phyloP scores from a whole-genome alignment of 2,888 invertebrate species.

The Seira sanloemensis region DNA sequence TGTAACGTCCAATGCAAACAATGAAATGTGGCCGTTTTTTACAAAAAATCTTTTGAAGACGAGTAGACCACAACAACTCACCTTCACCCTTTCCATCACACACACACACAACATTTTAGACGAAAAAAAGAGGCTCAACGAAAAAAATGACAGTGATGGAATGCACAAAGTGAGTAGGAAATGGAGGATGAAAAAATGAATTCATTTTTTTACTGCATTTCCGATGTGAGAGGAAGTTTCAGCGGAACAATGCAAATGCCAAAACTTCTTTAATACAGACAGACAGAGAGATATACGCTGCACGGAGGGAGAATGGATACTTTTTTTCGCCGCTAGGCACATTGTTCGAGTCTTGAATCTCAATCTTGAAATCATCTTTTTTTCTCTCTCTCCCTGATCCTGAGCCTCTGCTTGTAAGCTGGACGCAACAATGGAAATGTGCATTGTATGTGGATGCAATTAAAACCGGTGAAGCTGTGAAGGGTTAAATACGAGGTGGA shows the following conservation, averaged over 20 bases:
- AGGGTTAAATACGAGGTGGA: slow-evolving; percentile 48
- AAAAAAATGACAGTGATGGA: slow-evolving; percentile 38
- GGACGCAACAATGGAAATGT: background rate
- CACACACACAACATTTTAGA: background rate
- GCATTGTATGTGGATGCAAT: background rate
- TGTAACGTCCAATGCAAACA: background rate
- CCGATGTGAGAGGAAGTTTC: background rate
- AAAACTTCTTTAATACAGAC: background rate
- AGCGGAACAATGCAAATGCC: background rate
- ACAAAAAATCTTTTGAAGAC: too few relatives aligned
- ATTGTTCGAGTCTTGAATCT: background rate
- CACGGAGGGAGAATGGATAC: background rate
- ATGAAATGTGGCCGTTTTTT: background rate
- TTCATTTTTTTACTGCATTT: background rate
- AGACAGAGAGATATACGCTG: background rate
- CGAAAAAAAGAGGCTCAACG: background rate
- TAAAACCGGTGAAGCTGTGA: background rate
- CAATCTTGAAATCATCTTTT: background rate
- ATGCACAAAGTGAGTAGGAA: too few relatives aligned
- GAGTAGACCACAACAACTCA: too few relatives aligned
- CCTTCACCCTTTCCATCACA: slow-evolving; percentile 18
- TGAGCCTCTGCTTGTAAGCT: too few relatives aligned
- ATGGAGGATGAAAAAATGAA: background rate
- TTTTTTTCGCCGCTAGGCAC: background rate
- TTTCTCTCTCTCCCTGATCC: background rate